A percentile compares a stretch with the other conserved stretches of the same genome.
phyloP scores from a whole-genome alignment of 2,797 vertebrate species.

The Sebastes steindachneri region DNA sequence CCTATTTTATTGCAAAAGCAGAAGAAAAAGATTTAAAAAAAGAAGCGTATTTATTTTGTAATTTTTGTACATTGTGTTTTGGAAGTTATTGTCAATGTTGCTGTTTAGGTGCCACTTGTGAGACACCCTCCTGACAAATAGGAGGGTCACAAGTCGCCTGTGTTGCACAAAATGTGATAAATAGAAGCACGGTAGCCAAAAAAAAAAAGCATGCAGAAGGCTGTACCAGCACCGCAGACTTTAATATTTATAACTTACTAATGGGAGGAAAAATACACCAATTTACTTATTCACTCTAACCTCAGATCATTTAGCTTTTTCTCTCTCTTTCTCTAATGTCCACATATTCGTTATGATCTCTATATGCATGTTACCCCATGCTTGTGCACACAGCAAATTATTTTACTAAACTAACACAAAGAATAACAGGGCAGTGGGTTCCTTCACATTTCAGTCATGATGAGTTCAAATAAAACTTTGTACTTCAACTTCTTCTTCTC shows the following conservation, averaged over 20 bases:
- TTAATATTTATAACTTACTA: conserved; percentile 46
- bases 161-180: conserved; percentile 62
- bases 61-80: conserved; percentile 61
- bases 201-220: conserved; percentile 57
- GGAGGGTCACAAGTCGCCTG: conserved; percentile 4
- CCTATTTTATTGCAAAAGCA: conserved; percentile 38
- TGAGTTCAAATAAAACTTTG: conserved; percentile 72
- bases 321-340: conserved; percentile 21
- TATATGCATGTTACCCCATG: conserved; percentile 55
- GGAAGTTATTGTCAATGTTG: conserved; percentile 44
- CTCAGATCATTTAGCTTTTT: conserved; percentile 28
- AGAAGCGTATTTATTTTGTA: conserved; percentile 66
- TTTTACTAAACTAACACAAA: conserved; percentile 43
- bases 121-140: not conserved
- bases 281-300: conserved; percentile 13
- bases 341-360: conserved; percentile 23
- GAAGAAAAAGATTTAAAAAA: not conserved
- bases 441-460: conserved; percentile 60
- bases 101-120: conserved; percentile 52
- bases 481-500: conserved; percentile 32
- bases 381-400: conserved; percentile 24
- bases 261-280: conserved; percentile 16
- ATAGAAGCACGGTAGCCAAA: conserved; percentile 61
- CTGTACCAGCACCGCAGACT: conserved; percentile 34
- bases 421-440: conserved; percentile 29